Evolutionary conservation across 2,797 vertebrate genomes (phyloP), one percentile per base, ranked within the genome.

Genomic region (Lagodon rhomboides): DNA sequence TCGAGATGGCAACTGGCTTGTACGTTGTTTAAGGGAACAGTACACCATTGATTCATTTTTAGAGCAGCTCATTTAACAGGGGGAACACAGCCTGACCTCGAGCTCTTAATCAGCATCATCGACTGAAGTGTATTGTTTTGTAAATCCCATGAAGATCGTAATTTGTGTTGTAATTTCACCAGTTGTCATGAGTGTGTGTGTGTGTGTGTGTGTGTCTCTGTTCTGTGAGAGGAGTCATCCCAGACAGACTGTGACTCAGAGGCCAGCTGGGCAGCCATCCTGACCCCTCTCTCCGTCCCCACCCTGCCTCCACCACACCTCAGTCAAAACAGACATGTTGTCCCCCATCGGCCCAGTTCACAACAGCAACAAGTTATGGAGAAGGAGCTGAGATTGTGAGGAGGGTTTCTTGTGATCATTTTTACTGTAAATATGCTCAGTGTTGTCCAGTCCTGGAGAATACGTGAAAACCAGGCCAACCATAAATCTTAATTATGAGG

Each of bases 161-260:
- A 64, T 78, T 43, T 54, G 66, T 55, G n/a, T 65, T 80, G 67
- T 77, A 61, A 67, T 75, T 78, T 87, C 73, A 82, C 5, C 75
- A 77, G 77, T 88, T 82, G 79, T 78, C 79, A 64, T 64, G 79
- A 81, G 71, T 62, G 6, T 80, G 43, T 82, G 34, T 34, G 71
- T 62, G 6, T 80, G 43, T 82, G 34, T 34, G 73, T 80, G 41
- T 85, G 47, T 67, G 44, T 74, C 38, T 83, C 59, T 83, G 81
- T 71, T 67, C 64, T 83, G 65, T 65, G 55, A 23, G 87, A 82
- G 69, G 77, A 92, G 90, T 94, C 90, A 92, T 87, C 70, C 64
- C 80, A 91, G 88, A 89, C 85, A 56, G 49, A 67, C 67, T 85
- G 82, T 93, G 93, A 94, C 83, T 94, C 92, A 94, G 77, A 76